Conservation (phyloP, 2,113 vertebrate species). For the Burhinus oedicnemus region DNA sequence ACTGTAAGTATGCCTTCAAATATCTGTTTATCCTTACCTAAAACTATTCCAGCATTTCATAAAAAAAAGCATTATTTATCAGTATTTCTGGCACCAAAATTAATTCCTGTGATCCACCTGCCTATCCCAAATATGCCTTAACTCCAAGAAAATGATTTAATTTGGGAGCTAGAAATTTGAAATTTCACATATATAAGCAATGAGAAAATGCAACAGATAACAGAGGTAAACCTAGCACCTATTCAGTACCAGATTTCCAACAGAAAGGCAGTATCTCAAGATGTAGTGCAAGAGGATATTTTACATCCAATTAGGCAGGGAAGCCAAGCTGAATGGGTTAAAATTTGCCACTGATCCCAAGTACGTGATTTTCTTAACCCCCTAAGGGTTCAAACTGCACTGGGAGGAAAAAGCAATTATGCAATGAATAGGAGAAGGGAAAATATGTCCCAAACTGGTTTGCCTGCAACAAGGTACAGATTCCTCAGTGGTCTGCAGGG, state of each 20-base stretch:
- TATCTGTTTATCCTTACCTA: background rate
- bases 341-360: conserved; percentile 69
- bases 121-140: background rate
- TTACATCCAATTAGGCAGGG: conserved; percentile 68
- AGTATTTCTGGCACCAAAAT: background rate
- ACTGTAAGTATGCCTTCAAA: background rate
- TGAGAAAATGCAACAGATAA: background rate
- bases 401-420: conserved; percentile 76
- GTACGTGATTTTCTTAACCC: conserved; percentile 77
- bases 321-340: conserved; percentile 75
- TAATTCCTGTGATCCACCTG: background rate
- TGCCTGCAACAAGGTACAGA: conserved; percentile 66
- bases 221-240: background rate
- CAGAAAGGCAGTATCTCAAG: background rate
- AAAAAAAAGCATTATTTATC: background rate
- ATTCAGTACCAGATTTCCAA: background rate
- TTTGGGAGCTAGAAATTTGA: background rate
- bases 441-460: conserved; percentile 68
- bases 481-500: conserved; percentile 56
- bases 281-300: background rate
- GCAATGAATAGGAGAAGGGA: conserved; percentile 69
- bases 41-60: background rate
- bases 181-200: background rate
- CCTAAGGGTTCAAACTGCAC: conserved; percentile 73
- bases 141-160: background rate